Conservation (phyloP, 92 coral and sea anemone genomes). For the Porites divaricata region DNA sequence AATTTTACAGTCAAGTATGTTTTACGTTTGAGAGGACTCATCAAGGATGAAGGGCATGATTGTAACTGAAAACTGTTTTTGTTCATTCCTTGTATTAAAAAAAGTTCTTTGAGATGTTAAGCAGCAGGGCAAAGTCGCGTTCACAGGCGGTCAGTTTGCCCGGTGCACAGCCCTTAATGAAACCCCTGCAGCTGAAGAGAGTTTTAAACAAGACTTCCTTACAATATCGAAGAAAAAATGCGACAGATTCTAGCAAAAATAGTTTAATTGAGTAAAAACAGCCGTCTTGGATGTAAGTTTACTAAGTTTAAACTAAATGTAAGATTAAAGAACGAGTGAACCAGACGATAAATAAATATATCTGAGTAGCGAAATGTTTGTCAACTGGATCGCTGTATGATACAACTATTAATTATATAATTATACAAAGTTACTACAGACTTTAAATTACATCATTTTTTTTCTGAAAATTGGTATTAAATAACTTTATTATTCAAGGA, state of each 20-base stretch:
- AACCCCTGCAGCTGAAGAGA: background rate
- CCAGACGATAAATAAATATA: slow-evolving; percentile 18
- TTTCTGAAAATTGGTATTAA: slow-evolving; percentile 6
- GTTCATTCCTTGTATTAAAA: too few relatives aligned
- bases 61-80: too few relatives aligned
- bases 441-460: background rate
- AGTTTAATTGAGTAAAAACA: slow-evolving; percentile 4
- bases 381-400: background rate
- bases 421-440: slow-evolving; percentile 17
- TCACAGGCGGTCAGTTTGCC: too few relatives aligned
- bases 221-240: background rate
- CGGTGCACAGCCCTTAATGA: too few relatives aligned
- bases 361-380: background rate
- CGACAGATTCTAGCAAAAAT: background rate
- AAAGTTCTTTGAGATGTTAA: too few relatives aligned
- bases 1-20: too few relatives aligned
- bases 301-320: slow-evolving; percentile 28
- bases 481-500: background rate
- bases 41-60: too few relatives aligned
- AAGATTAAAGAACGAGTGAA: background rate
- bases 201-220: background rate
- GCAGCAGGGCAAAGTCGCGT: too few relatives aligned
- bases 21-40: too few relatives aligned
- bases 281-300: slow-evolving; percentile 12
- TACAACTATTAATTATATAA: background rate